Base-by-base conservation (phyloP, 2,888 invertebrate genomes). In the Pterobdella sp. region DNA sequence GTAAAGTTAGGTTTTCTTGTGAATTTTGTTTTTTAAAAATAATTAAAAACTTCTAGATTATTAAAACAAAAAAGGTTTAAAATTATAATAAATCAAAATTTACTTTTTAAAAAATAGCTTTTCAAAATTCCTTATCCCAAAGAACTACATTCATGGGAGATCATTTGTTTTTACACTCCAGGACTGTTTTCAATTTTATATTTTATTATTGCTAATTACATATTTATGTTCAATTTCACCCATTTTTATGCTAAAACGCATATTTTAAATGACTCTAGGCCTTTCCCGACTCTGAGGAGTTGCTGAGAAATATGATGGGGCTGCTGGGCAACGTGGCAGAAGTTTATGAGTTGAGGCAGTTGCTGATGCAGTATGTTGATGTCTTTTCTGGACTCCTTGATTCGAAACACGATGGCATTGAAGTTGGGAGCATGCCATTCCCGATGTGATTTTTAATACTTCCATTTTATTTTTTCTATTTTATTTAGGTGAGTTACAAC, bases 221-320 rank as follows among this genome's bases (percentile, higher is more conserved):
- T n/a, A n/a, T n/a, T n/a, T n/a, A n/a, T n/a, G n/a, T n/a, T n/a
- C n/a, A n/a, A n/a, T n/a, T n/a, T n/a, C n/a, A n/a, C n/a, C n/a
- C n/a, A n/a, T n/a, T n/a, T n/a, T n/a, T n/a, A n/a, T n/a, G n/a
- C n/a, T n/a, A n/a, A n/a, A n/a, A n/a, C n/a, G n/a, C n/a, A n/a
- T n/a, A n/a, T n/a, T n/a, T n/a, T n/a, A n/a, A n/a, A 56, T 22
- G n/a, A n/a, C 64, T 7, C 29, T 83, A 94, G 93, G 88, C 87
- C 80, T 95, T 94, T 84, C 90, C 91, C 0, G 89, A 91, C 78
- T 92, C 91, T 81, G 91, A 92, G 76, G 94, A 95, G 82, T 84
- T 97, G 63, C 86, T 96, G 67, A 87, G 96, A 68, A 97, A 97
- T 83, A 97, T 97, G 96, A 95, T 97, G 95, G 97, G 96, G 0